phyloP scores from a whole-genome alignment of 2,797 vertebrate species.

The Gallinago nigripennis region DNA sequence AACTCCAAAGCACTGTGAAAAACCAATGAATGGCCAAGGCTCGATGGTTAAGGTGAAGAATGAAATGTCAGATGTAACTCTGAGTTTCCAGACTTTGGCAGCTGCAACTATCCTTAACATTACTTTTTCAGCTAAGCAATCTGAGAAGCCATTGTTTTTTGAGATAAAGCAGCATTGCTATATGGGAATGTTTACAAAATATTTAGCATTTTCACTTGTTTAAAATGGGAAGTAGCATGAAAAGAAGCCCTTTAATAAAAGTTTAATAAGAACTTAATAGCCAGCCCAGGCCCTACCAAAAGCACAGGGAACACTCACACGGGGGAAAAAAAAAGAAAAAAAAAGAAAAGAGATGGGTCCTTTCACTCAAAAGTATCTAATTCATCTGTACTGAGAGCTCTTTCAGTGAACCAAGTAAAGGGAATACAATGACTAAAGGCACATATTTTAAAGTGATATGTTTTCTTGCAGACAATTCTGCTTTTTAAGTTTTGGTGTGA shows the following conservation, averaged over 20 bases:
- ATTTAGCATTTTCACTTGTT: not conserved
- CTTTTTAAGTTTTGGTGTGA: not conserved
- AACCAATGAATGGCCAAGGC: slow-evolving; percentile 65
- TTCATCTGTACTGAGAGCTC: not conserved
- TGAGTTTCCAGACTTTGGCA: slow-evolving; percentile 50
- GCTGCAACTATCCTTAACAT: slow-evolving; percentile 45
- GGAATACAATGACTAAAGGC: not conserved
- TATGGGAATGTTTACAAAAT: not conserved
- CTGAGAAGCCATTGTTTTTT: not conserved
- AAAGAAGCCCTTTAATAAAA: not conserved
- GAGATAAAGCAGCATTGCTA: not conserved
- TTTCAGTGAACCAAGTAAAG: not conserved
- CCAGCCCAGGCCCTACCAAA: not conserved
- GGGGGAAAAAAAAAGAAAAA: not conserved
- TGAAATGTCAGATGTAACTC: slow-evolving; percentile 60
- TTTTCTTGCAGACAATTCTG: not conserved
- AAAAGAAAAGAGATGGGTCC: not conserved
- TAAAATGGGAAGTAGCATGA: not conserved
- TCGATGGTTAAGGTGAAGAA: slow-evolving; percentile 63
- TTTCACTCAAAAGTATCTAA: not conserved
- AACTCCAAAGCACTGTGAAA: slow-evolving; percentile 67
- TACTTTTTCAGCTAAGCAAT: slow-evolving; percentile 38
- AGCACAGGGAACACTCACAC: not conserved
- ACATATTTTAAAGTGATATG: not conserved
- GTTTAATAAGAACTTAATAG: not conserved